phyloP scores from a whole-genome alignment of 1,140 invertebrate genomes.

The Drosophila santomea region DNA sequence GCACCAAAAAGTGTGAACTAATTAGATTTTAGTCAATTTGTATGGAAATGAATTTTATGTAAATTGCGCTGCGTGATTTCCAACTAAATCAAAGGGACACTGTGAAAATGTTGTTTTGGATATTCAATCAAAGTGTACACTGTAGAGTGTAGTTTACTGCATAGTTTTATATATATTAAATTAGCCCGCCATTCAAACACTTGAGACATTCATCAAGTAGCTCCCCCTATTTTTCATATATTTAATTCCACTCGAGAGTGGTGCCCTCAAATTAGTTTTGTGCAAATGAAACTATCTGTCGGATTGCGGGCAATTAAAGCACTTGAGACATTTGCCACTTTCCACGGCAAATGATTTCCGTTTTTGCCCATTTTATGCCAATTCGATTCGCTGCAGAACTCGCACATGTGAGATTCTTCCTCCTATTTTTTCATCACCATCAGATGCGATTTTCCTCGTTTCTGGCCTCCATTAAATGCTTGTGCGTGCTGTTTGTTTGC shows the following conservation, averaged over 20 bases:
- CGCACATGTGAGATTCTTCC: constrained; percentile 14
- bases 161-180: constrained; percentile 1
- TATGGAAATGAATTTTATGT: constrained; percentile 14
- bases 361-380: constrained; percentile 36
- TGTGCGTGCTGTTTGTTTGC: constrained; percentile 64
- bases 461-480: constrained; percentile 59
- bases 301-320: constrained; percentile 51
- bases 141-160: not conserved
- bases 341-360: constrained; percentile 49
- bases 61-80: constrained; percentile 1
- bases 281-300: constrained; percentile 39
- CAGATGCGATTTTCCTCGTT: constrained; percentile 8
- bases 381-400: constrained; percentile 27
- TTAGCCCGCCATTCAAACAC: constrained; percentile 14
- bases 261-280: constrained; percentile 46
- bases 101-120: no score
- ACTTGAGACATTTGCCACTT: constrained; percentile 54
- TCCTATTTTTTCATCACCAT: constrained; percentile 31
- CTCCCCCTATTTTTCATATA: constrained; percentile 10
- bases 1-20: constrained; percentile 3
- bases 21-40: constrained; percentile 23
- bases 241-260: constrained; percentile 30
- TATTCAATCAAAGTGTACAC: no score
- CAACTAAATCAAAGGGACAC: no score
- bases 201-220: constrained; percentile 33